A percentile compares a stretch with the other conserved stretches of the same genome.
These are phyloP conservation scores for Bujurquina vittata DNA, from an alignment of 2,113 vertebrate genomes.

Conservation along the genomic window DNA sequence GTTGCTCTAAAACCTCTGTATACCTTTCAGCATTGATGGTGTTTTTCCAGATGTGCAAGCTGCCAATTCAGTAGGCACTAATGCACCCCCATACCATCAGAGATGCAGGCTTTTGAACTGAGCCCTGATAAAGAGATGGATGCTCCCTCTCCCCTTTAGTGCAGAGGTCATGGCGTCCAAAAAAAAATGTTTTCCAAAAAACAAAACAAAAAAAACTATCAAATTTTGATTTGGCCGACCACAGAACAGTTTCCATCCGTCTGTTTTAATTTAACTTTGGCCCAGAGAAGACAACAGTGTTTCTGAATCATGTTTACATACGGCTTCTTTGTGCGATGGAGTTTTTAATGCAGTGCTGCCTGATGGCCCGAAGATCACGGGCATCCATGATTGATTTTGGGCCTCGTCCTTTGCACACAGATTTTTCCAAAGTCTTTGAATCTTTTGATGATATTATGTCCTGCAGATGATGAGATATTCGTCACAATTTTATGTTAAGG, in stretches of 20 bases:
- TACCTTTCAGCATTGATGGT: background rate
- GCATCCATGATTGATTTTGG: background rate
- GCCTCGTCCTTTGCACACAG: background rate
- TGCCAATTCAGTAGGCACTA: background rate
- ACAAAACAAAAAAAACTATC: background rate
- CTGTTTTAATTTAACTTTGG: background rate
- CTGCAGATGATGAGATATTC: rapidly evolving
- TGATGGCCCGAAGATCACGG: no score
- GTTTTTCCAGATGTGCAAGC: background rate
- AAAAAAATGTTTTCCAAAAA: rapidly evolving
- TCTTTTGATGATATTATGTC: background rate
- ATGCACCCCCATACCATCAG: no score
- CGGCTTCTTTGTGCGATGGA: rapidly evolving
- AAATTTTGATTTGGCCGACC: background rate
- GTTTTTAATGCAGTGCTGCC: no score
- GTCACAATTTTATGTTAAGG: no score
- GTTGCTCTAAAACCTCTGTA: background rate
- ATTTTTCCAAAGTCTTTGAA: background rate
- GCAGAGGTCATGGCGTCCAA: rapidly evolving
- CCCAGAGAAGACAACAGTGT: background rate
- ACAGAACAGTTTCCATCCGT: background rate
- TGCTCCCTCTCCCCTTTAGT: no score
- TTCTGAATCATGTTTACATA: background rate
- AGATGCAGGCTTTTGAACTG: no score
- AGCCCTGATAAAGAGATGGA: no score